Evolutionary conservation across 2,113 vertebrate species (phyloP), one percentile per base, ranked within the genome.

Genomic region (Mormyrus lacerda): DNA sequence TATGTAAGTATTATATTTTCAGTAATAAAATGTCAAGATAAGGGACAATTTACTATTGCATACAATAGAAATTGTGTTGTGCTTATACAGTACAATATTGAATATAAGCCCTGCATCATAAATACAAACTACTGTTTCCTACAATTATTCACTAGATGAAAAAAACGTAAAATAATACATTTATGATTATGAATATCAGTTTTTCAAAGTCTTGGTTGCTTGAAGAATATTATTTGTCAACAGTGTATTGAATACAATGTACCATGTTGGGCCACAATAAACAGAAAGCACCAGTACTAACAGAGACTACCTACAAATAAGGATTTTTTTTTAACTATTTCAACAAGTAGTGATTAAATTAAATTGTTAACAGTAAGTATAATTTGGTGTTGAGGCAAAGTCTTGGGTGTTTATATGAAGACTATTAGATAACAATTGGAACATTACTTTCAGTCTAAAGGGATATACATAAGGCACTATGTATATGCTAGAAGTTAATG

Each of bases 11-110:
- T 61, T 61, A 44, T 61, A 58, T 61, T 58, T 85, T 87, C n/a
- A 61, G 39, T 69, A 47, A 89, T 39, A 85, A 85, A 55, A 87
- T 87, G 27, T 87, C 84, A 50, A 47, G 47, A 15, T 48, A 85
- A 48, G 45, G 45, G 45, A 13, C 44, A 27, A 21, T 85, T 48
- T 85, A 47, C 24, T 44, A 85, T 27, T 85, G 48, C 31, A 51
- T 53, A 55, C 13, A 53, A 87, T 7, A 87, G 5, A 65, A 44
- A 61, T 65, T 31, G 21, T 3, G 1, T 61, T 87, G 21, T 27
- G 7, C 7, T 42, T 61, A 39, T 58, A 87, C 21, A 61, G 5
- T 87, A 65, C 21, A 61, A 11, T 87, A 65, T 65, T 61, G 19
- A 61, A 87, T 87, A 58, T 65, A 24, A 87, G 39, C n/a, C 19